Percentiles rank a stretch among this genome's conserved stretches.
These are phyloP conservation scores for Spodoptera frugiperda DNA, from an alignment of 1,140 invertebrate species.

Conservation along the genomic window DNA sequence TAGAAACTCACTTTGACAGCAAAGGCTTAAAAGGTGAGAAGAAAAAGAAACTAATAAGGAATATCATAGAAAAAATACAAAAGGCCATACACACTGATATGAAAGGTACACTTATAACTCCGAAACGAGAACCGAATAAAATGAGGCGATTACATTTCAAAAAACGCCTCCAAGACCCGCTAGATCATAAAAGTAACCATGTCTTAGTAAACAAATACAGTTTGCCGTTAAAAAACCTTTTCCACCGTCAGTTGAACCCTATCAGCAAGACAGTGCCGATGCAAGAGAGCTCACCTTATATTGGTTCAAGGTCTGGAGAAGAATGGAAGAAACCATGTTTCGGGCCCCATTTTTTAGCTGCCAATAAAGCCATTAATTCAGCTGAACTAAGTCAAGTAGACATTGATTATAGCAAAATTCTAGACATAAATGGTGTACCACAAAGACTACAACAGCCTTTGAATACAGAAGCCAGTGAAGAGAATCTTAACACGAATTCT, in stretches of 20 bases:
- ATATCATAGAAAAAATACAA: slow-evolving; percentile 76
- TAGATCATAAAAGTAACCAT: slow-evolving; percentile 54
- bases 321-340: slow-evolving; percentile 59
- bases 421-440: slow-evolving; percentile 63
- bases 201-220: slow-evolving; percentile 48
- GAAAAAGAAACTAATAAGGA: slow-evolving; percentile 73
- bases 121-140: slow-evolving; percentile 49
- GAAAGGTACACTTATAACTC: slow-evolving; percentile 19
- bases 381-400: slow-evolving; percentile 68
- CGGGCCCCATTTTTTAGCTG: slow-evolving; percentile 62
- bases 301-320: slow-evolving; percentile 57
- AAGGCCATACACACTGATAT: slow-evolving; percentile 70
- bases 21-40: slow-evolving; percentile 73
- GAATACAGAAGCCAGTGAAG: slow-evolving; percentile 56
- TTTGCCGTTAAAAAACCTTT: slow-evolving; percentile 48
- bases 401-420: slow-evolving; percentile 65
- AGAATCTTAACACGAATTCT: slow-evolving; percentile 45
- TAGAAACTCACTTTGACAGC: slow-evolving; percentile 79
- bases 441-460: slow-evolving; percentile 74
- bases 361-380: slow-evolving; percentile 71
- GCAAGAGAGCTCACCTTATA: slow-evolving; percentile 51
- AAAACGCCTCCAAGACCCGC: slow-evolving; percentile 73
- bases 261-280: slow-evolving; percentile 62
- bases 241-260: slow-evolving; percentile 66
- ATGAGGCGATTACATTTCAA: slow-evolving; percentile 60